Evolutionary conservation across 2,888 invertebrate genomes (phyloP), one percentile per base, ranked within the genome.

Genomic region (Tipula helvola): DNA sequence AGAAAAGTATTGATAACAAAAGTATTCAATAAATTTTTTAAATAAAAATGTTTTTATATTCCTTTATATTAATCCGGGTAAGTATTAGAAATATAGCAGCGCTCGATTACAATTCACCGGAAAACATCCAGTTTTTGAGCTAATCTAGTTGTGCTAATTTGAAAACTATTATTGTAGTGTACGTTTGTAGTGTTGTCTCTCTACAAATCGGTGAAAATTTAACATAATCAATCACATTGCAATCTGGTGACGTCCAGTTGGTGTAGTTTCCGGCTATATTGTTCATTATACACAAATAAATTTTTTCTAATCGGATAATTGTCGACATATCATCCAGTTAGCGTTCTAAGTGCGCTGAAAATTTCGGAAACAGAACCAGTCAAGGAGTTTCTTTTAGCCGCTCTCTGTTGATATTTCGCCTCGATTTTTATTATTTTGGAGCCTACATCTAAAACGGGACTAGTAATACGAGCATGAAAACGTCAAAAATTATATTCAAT

Each of bases 181-280:
- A 92, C 86, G n/a, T n/a, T n/a, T n/a, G n/a, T n/a, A n/a, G n/a
- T n/a, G n/a, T n/a, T n/a, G n/a, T n/a, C n/a, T 92, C 91, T 12
- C 93, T 92, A 89, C 95, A 95, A 0, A 95, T 94, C 0, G 95
- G 95, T 88, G 94, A 94, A 90, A 94, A 95, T 88, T 93, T 93
- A 83, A 93, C 93, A 88, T 93, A 93, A 88, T n/a, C n/a, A n/a
- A n/a, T 93, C 93, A 90, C 95, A 95, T 87, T 92, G 91, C 95
- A 95, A 87, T 87, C 39, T 93, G 93, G 0, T 93, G 92, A 88
- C 93, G 85, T 71, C 8, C 47, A 8, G 2, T 83, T 36, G 5
- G 42, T 36, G 7, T 5, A 28, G 13, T 92, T 92, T 87, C 93
- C 89, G 88, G 91, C 91, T 89, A 87, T 87, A n/a, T 39, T 28